phyloP scores from a whole-genome alignment of 2,113 vertebrate genomes.

The Elgaria multicarinata region DNA sequence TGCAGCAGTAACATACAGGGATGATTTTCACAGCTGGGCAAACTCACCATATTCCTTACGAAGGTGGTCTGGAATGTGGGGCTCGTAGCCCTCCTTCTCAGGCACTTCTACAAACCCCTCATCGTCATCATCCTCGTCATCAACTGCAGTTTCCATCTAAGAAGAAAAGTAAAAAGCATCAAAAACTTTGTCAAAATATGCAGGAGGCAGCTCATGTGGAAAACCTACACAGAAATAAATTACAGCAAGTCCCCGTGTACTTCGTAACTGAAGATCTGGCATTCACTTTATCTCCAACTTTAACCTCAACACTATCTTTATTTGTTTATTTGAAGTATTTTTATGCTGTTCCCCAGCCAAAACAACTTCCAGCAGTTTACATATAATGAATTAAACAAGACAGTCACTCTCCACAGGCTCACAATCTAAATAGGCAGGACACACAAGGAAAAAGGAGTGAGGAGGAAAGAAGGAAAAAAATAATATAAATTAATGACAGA shows the following conservation, averaged over 20 bases:
- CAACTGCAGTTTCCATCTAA: slow-evolving; percentile 71
- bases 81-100: slow-evolving; percentile 95
- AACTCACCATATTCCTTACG: slow-evolving; percentile 89
- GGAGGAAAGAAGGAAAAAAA: no score
- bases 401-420: no score
- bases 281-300: slow-evolving; percentile 58
- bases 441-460: no score
- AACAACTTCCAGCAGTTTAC: no score
- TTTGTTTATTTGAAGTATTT: no score
- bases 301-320: not conserved
- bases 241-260: not conserved
- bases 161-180: slow-evolving; percentile 16
- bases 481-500: not conserved
- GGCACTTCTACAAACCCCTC: slow-evolving; percentile 94
- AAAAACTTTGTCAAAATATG: not conserved
- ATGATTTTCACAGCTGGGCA: slow-evolving; percentile 74
- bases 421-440: no score
- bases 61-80: slow-evolving; percentile 88
- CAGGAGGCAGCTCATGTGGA: not conserved
- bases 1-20: slow-evolving; percentile 61
- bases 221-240: not conserved
- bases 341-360: no score
- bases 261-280: not conserved
- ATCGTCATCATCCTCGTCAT: slow-evolving; percentile 74
- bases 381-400: no score